A percentile compares a stretch with the other conserved stretches of the same genome.
Evolutionary conservation across 2,113 vertebrate genomes (phyloP).

Genomic region (Diadophis punctatus): DNA sequence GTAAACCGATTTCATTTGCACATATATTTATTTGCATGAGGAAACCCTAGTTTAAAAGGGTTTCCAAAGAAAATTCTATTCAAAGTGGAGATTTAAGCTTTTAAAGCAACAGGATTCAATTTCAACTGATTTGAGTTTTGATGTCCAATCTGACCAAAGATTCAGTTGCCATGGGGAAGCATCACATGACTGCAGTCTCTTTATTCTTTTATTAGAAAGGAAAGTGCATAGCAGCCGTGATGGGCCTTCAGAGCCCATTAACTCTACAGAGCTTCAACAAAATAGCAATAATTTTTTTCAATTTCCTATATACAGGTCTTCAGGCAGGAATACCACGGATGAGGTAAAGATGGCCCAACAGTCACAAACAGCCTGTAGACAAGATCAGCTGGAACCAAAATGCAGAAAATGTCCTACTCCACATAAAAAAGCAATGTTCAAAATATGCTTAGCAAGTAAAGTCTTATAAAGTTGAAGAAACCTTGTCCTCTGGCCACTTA

Average conservation of each 20-base stretch:
- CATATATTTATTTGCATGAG: background rate
- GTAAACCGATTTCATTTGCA: background rate
- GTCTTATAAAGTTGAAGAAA: background rate
- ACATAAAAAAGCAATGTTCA: background rate
- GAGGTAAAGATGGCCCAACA: background rate
- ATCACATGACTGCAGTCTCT: background rate
- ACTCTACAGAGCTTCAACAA: background rate
- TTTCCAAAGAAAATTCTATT: background rate
- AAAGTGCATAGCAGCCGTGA: background rate
- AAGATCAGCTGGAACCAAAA: background rate
- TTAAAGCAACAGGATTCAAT: background rate
- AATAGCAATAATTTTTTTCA: background rate
- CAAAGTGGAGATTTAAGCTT: background rate
- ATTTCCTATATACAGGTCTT: background rate
- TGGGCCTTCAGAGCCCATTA: background rate
- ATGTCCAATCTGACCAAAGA: background rate
- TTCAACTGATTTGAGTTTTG: background rate
- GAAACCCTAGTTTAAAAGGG: background rate
- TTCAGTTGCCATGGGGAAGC: background rate
- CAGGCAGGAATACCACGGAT: background rate
- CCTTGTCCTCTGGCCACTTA: background rate
- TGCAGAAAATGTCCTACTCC: background rate
- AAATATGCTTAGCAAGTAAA: background rate
- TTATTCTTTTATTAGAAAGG: background rate
- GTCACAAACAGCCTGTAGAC: background rate